These are phyloP conservation scores for Chaetura pelagica DNA, from an alignment of 2,113 vertebrate genomes.

Conservation along the genomic window DNA sequence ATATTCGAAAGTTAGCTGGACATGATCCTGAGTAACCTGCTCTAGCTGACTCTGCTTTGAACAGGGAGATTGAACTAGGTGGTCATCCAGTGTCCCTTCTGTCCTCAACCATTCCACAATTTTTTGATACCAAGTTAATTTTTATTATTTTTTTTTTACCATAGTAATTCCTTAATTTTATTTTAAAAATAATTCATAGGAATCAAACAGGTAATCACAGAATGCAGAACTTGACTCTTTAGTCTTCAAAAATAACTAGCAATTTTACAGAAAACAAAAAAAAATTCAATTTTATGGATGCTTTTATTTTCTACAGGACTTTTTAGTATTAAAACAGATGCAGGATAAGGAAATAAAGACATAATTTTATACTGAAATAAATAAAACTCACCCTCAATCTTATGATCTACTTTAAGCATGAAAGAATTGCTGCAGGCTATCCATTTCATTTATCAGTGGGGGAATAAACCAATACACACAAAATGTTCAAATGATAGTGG, in stretches of 20 bases:
- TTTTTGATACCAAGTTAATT: background rate
- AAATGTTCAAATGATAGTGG: background rate
- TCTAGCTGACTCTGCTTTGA: background rate
- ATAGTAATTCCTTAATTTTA: background rate
- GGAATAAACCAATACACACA: background rate
- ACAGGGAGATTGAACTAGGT: background rate
- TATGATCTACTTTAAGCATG: background rate
- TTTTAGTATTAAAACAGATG: background rate
- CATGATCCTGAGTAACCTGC: background rate
- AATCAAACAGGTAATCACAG: background rate
- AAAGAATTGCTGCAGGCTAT: background rate
- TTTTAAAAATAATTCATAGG: background rate
- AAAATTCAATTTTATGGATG: background rate
- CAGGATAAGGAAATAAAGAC: background rate
- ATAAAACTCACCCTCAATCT: background rate
- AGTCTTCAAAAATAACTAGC: background rate
- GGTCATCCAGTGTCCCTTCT: rapidly evolving
- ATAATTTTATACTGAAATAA: background rate
- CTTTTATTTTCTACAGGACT: background rate
- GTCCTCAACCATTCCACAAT: background rate
- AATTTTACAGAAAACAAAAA: background rate
- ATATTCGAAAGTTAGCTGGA: background rate
- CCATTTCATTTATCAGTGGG: background rate
- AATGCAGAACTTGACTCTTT: background rate
- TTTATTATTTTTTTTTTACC: background rate